Base-by-base conservation (phyloP, 2,888 invertebrate genomes). In the Candidula unifasciata region DNA sequence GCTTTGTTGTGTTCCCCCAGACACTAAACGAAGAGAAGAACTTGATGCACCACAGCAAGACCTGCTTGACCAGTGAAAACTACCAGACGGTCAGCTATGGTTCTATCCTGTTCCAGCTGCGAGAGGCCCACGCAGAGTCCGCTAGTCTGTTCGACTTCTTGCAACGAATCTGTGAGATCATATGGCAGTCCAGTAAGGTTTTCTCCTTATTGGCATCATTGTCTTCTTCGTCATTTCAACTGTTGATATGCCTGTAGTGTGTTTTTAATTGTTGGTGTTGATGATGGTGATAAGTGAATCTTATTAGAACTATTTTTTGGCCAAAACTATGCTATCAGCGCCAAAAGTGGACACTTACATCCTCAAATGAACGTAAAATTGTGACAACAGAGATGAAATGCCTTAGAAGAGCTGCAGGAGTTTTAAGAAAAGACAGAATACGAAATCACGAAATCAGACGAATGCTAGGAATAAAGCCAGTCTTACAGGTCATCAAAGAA, bases 171-270 rank as follows among this genome's bases (percentile, higher is more conserved):
- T 85, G 86, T 52, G 85, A 86, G 68, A 80, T 87, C 44, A 64
- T 83, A 24, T 87, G 87, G 87, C 82, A 85, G 30, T 87, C 87
- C 33, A 64, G 87, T 87, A 74, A 87, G 86, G 82, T 33, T 16
- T 60, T 60, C 21, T 21, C 0, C 13, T n/a, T n/a, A 60, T 44
- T 44, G 44, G 6, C 18, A n/a, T 60, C 60, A 60, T 60, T 5
- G 21, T 27, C 37, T 3, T 74, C 35, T 37, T 52, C 18, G 27
- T 76, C 3, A 10, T n/a, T 78, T 57, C 30, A 0, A 57, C 30
- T 27, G 30, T 10, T 24, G 18, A 16, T 8, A 30, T 69, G 68
- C 30, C 3, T 69, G 18, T 33, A 16, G 30, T 27, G 21, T 66
- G n/a, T 66, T 24, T 8, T 13, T 44, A 44, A 6, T 44, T 44